Percentiles rank a stretch among this genome's conserved stretches.
Conservation (phyloP, 2,888 invertebrate genomes). For the Pandemis corylana region DNA sequence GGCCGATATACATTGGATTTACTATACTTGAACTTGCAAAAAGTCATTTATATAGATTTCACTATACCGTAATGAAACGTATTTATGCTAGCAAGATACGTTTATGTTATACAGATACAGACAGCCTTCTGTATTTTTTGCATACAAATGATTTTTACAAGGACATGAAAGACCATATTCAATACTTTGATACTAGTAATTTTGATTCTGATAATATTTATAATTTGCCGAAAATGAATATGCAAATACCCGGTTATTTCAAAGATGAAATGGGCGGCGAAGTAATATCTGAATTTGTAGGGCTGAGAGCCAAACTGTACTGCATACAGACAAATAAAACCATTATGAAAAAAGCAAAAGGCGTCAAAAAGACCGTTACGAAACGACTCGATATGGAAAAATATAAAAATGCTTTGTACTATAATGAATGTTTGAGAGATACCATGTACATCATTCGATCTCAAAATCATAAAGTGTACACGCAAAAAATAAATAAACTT, state of each 20-base stretch:
- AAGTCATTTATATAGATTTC: background rate
- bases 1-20: background rate
- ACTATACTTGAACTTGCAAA: background rate
- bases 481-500: too few species aligned
- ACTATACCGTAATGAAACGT: background rate
- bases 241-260: slow-evolving; percentile 38
- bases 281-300: slow-evolving; percentile 40
- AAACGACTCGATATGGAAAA: too few species aligned
- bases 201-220: slow-evolving; percentile 22
- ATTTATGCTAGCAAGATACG: slow-evolving; percentile 3
- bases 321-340: slow-evolving; percentile 20
- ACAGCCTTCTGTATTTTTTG: slow-evolving; percentile 33
- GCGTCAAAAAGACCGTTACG: too few species aligned
- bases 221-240: background rate
- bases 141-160: slow-evolving; percentile 30
- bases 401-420: too few species aligned
- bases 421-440: too few species aligned
- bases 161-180: slow-evolving; percentile 27
- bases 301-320: slow-evolving; percentile 42
- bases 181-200: slow-evolving; percentile 19
- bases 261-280: slow-evolving; percentile 43
- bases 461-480: too few species aligned
- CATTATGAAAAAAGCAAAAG: too few species aligned
- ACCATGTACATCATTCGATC: too few species aligned
- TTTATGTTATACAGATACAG: slow-evolving; percentile 41